Evolutionary conservation across 1,140 invertebrate species (phyloP), one percentile per base, ranked within the genome.

Genomic region (Drosophila paulistorum): DNA sequence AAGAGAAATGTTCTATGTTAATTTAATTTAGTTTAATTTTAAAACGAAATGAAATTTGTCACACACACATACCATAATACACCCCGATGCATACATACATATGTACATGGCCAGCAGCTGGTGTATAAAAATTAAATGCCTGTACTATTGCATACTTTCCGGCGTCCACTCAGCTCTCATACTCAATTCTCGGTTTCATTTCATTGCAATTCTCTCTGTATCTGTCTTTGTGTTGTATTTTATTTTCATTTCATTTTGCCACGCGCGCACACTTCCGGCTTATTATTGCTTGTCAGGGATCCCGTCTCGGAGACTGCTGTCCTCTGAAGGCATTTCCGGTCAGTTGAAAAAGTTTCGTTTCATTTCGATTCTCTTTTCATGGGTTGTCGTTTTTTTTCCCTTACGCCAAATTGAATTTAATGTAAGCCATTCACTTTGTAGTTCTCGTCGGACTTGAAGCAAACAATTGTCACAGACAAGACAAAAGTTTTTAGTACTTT

Each of bases 371-470:
- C 39, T 70, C 64, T 62, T 57, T 39, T 65, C 48, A 39, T 39
- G 37, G 11, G 37, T 39, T 39, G 35, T 39, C 54, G 39, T 65
- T 68, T 57, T 39, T 70, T 65, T 59, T 67, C 33, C 35, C 35
- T 89, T 87, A 83, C 83, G 79, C 73, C 79, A 87, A 87, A 87
- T 87, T 87, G 83, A 87, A 87, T 87, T 87, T 87, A 89, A 87
- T 87, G 83, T 73, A 61, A 70, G 7, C 59, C 20, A 39, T 23
- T 39, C 37, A 11, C 51, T 82, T 73, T 79, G 76, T 69, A 62
- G 63, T 81, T 66, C 68, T 39, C 11, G 37, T 13, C 37, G 11
- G 37, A 39, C 73, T 68, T 62, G 71, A 39, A 69, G 54, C 54
- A n/a, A 23, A n/a, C 45, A 14, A 51, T 51, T 51, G 45, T 51